These are phyloP conservation scores for Sturmia bella DNA, from an alignment of 2,888 invertebrate genomes.

Conservation along the genomic window DNA sequence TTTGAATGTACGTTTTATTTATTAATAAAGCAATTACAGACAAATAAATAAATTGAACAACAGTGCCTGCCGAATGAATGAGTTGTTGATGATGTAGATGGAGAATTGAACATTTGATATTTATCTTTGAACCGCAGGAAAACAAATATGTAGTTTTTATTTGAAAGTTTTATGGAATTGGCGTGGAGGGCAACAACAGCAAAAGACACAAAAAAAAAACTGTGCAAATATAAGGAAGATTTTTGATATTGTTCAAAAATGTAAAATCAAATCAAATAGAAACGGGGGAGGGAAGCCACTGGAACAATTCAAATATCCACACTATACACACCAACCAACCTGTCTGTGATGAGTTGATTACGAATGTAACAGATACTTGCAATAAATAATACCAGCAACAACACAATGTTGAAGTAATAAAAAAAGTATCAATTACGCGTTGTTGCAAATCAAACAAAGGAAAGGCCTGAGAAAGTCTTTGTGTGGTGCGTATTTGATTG, in stretches of 20 bases:
- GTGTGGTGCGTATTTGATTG: conserved; percentile 10
- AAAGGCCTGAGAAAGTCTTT: conserved; percentile 49
- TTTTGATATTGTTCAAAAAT: conserved; percentile 33
- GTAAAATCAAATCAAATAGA: background rate
- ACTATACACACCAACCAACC: conserved; percentile 18
- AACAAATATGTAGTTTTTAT: conserved; percentile 55
- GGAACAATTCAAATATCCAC: conserved; percentile 5
- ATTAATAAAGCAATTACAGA: conserved; percentile 52
- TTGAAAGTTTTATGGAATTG: conserved; percentile 46
- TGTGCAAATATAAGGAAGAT: conserved; percentile 60
- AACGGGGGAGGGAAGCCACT: conserved; percentile 31
- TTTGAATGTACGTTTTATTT: conserved; percentile 32
- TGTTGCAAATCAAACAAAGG: conserved; percentile 43
- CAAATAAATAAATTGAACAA: conserved; percentile 19
- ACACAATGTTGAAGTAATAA: conserved; percentile 9
- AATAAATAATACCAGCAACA: conserved; percentile 12
- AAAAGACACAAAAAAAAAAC: conserved; percentile 35
- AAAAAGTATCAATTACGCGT: conserved; percentile 65
- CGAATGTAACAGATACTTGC: conserved; percentile 56
- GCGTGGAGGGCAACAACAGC: conserved; percentile 21
- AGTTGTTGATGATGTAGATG: conserved; percentile 18
- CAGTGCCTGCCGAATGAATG: conserved; percentile 10
- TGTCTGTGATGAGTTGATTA: conserved; percentile 17
- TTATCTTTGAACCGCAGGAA: conserved; percentile 71
- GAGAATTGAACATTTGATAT: conserved; percentile 67